Evolutionary conservation across 1,140 invertebrate species (phyloP), one percentile per base, ranked within the genome.

Genomic region (Idris sp.): DNA sequence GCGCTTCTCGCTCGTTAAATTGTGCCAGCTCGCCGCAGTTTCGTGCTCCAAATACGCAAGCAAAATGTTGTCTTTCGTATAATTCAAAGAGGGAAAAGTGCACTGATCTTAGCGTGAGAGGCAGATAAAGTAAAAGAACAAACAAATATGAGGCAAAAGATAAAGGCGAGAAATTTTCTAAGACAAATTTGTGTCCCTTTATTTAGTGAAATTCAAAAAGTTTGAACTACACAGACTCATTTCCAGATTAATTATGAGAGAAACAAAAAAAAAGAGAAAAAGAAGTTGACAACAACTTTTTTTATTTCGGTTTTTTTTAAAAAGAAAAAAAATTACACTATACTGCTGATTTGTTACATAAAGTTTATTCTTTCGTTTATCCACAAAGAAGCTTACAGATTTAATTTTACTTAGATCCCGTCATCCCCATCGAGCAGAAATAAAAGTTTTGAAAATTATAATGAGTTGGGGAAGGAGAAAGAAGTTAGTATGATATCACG

Each of bases 371-470:
- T n/a, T n/a, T n/a, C n/a, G n/a, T n/a, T n/a, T n/a, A n/a, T n/a
- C n/a, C n/a, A n/a, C n/a, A n/a, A n/a, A n/a, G n/a, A n/a, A n/a
- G n/a, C n/a, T n/a, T n/a, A 49, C 15, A 15, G 2, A 40, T 16
- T 33, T 25, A n/a, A n/a, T 31, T 30, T 14, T 13, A 14, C 16
- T 22, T 4, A 6, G 3, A 22, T 22, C 25, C 14, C 28, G 28
- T 56, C 31, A 26, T 16, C 7, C 2, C 18, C n/a, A 30, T 61
- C 22, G 56, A 53, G 19, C 28, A 38, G 40, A 53, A 65, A 46
- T 40, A 31, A 51, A 53, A 56, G 38, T 62, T 56, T 43, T 8
- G 44, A 65, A 73, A 73, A 38, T 73, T 64, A 68, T 69, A 77
- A 69, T 62, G 58, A 72, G 58, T 54, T 48, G 16, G 56, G 19